phyloP scores from a whole-genome alignment of 2,113 vertebrate species.

The Oostethus manadensis region DNA sequence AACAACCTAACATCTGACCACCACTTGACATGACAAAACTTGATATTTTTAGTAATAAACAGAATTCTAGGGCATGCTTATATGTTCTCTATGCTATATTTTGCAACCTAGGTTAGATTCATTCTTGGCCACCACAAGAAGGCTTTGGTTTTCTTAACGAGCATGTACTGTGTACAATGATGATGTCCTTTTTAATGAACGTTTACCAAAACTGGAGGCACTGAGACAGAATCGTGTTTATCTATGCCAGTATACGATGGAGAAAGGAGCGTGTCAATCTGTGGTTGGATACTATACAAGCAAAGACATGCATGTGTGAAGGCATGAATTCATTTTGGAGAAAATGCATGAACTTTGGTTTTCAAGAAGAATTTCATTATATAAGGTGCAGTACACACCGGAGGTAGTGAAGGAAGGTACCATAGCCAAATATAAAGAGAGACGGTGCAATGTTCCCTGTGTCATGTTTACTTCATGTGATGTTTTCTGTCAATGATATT shows the following conservation, averaged over 20 bases:
- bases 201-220: slow-evolving; percentile 11
- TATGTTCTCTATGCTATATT: slow-evolving; percentile 20
- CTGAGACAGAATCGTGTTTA: slow-evolving; percentile 22
- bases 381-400: too few relatives aligned
- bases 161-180: slow-evolving; percentile 19
- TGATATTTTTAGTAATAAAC: slow-evolving; percentile 29
- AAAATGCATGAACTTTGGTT: slow-evolving; percentile 8
- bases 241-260: slow-evolving; percentile 21
- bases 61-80: slow-evolving; percentile 29
- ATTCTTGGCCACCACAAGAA: slow-evolving; percentile 7
- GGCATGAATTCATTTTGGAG: slow-evolving; percentile 4
- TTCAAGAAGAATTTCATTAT: not conserved
- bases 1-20: slow-evolving; percentile 31
- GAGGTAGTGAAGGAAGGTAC: slow-evolving; percentile 3
- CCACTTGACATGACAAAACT: slow-evolving; percentile 25
- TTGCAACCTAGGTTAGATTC: slow-evolving; percentile 25
- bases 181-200: slow-evolving; percentile 10
- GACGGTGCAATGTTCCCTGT: slow-evolving; percentile 38
- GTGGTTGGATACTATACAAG: slow-evolving; percentile 7
- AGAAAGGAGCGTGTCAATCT: slow-evolving; percentile 5
- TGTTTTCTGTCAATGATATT: slow-evolving; percentile 22
- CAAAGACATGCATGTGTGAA: not conserved
- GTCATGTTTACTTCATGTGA: slow-evolving; percentile 49
- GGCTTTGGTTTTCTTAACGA: slow-evolving; percentile 13
- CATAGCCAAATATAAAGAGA: slow-evolving; percentile 49